Conservation (phyloP, 2,888 invertebrate genomes). For the Netelia virgata region DNA sequence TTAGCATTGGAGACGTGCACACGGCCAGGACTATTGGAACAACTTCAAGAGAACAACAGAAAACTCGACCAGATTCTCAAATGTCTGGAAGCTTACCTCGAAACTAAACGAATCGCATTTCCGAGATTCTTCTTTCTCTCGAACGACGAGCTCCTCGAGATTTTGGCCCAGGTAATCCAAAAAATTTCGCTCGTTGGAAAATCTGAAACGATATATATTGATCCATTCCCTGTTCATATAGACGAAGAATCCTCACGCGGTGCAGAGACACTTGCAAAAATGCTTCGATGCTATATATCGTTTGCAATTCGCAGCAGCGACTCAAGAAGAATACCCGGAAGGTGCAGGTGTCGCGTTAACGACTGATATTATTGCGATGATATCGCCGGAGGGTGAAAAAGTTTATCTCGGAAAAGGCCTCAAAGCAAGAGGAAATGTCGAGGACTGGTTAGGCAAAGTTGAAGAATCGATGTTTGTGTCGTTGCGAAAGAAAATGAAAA, state of each 20-base stretch:
- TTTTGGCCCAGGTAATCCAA: conserved; percentile 91
- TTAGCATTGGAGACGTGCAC: conserved; percentile 93
- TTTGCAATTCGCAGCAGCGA: conserved; percentile 90
- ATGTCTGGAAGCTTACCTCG: conserved; percentile 95
- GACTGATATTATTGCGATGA: conserved; percentile 95
- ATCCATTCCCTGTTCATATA: conserved; percentile 75
- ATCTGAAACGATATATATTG: conserved; percentile 32
- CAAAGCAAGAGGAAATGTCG: conserved; percentile 95
- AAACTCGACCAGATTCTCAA: conserved; percentile 95
- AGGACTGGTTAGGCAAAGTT: conserved; percentile 96
- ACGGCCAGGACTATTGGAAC: conserved; percentile 89
- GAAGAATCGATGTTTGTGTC: conserved; percentile 95
- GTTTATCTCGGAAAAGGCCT: conserved; percentile 92
- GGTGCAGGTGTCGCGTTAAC: conserved; percentile 86
- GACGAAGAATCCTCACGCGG: conserved; percentile 95
- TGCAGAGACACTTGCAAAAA: conserved; percentile 95
- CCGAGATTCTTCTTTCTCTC: conserved; percentile 96
- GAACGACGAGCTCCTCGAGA: conserved; percentile 95
- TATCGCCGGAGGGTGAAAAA: conserved; percentile 95
- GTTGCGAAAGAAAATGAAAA: conserved; percentile 91
- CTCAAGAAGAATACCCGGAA: conserved; percentile 86
- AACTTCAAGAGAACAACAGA: conserved; percentile 90
- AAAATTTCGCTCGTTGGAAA: not conserved
- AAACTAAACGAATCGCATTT: conserved; percentile 94
- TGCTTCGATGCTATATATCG: conserved; percentile 94